phyloP scores from a whole-genome alignment of 2,113 vertebrate species.

The Atrichornis clamosus region DNA sequence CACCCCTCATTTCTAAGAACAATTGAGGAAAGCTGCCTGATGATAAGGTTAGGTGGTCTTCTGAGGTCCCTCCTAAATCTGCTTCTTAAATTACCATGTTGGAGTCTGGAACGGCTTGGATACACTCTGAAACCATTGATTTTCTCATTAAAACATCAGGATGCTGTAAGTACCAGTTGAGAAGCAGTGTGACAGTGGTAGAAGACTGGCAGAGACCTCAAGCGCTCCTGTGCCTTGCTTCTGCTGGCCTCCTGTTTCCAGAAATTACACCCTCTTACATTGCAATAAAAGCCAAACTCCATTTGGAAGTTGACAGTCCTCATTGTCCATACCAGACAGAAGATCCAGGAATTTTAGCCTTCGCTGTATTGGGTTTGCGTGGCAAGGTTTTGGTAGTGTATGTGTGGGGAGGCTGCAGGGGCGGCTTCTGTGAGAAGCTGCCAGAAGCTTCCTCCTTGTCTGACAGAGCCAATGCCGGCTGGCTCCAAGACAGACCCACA shows the following conservation, averaged over 20 bases:
- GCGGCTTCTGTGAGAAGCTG: not conserved
- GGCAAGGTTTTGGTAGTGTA: not conserved
- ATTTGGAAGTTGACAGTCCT: fast-evolving
- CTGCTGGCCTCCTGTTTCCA: not conserved
- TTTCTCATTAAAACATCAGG: not conserved
- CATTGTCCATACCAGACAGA: not conserved
- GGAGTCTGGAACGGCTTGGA: not conserved
- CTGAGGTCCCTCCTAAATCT: not conserved
- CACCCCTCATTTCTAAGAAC: not conserved
- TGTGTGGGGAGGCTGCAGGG: not conserved
- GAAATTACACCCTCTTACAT: not conserved
- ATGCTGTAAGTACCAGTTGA: not conserved
- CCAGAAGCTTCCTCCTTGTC: not conserved
- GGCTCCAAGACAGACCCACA: not conserved
- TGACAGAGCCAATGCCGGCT: not conserved
- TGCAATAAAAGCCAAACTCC: not conserved
- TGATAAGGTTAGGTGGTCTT: not conserved
- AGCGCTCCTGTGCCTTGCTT: not conserved
- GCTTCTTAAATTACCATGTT: not conserved
- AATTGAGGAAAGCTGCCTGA: not conserved
- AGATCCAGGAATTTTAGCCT: not conserved
- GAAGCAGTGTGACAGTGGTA: not conserved
- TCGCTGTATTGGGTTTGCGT: not conserved
- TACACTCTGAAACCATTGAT: fast-evolving
- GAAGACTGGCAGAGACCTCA: not conserved